phyloP scores from a whole-genome alignment of 2,888 invertebrate species.

The Dione vanillae region DNA sequence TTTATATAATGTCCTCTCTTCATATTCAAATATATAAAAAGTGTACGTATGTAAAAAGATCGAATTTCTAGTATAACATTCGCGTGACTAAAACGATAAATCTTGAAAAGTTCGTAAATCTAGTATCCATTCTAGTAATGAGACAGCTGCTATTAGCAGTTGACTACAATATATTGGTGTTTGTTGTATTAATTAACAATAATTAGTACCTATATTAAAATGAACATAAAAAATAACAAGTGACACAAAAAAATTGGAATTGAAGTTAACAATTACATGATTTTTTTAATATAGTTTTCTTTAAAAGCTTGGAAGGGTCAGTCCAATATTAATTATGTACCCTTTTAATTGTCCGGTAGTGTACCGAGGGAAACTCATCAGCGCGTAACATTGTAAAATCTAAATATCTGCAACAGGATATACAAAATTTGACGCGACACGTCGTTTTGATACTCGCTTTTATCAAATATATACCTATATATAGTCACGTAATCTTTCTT shows the following conservation, averaged over 20 bases:
- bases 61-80: neutral
- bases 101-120: constrained; percentile 1
- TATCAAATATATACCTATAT: neutral
- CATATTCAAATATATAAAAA: neutral
- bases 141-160: constrained; percentile 2
- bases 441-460: neutral
- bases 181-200: too few species aligned
- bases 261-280: too few species aligned
- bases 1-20: neutral
- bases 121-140: neutral
- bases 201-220: too few species aligned
- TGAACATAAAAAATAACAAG: too few species aligned
- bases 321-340: constrained; percentile 23
- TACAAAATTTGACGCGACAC: neutral
- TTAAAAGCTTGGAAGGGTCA: too few species aligned
- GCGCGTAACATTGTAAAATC: constrained; percentile 2
- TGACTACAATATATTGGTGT: neutral
- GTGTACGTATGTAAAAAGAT: neutral
- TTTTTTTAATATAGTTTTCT: too few species aligned
- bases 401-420: constrained; percentile 5
- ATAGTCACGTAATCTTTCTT: too few species aligned
- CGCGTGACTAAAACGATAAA: constrained; percentile 18
- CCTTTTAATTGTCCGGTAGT: neutral
- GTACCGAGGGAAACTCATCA: neutral
- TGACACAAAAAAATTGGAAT: too few species aligned